These are phyloP conservation scores for Urocolius indicus DNA, from an alignment of 2,113 vertebrate species.

Conservation along the genomic window DNA sequence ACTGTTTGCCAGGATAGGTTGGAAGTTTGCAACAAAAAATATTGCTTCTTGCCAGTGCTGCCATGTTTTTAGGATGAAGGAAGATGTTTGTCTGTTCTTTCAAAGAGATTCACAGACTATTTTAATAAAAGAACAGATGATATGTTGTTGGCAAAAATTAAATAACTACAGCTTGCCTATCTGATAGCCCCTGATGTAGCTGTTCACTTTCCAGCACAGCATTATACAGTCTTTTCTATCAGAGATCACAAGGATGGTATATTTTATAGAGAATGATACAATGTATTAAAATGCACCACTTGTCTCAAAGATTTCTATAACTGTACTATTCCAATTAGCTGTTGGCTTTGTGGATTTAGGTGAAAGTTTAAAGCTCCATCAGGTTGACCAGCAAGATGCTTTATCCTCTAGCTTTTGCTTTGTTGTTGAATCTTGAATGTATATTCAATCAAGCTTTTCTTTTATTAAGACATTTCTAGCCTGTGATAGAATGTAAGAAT, in stretches of 20 bases:
- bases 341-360: neutral
- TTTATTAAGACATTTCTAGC: neutral
- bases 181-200: neutral
- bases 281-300: neutral
- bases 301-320: neutral
- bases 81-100: neutral
- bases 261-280: neutral
- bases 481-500: neutral
- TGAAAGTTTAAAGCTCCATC: neutral
- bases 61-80: neutral
- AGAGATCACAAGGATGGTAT: neutral
- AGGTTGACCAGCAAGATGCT: neutral
- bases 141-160: neutral
- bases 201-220: neutral
- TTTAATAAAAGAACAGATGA: neutral
- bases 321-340: neutral
- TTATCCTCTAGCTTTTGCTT: neutral
- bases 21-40: neutral
- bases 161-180: neutral
- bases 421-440: neutral
- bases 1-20: neutral
- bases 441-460: neutral
- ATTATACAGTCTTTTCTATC: neutral
- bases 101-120: neutral
- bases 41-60: neutral